Evolutionary conservation across 2,888 invertebrate genomes (phyloP), one percentile per base, ranked within the genome.

Genomic region (Conomelus anceps): DNA sequence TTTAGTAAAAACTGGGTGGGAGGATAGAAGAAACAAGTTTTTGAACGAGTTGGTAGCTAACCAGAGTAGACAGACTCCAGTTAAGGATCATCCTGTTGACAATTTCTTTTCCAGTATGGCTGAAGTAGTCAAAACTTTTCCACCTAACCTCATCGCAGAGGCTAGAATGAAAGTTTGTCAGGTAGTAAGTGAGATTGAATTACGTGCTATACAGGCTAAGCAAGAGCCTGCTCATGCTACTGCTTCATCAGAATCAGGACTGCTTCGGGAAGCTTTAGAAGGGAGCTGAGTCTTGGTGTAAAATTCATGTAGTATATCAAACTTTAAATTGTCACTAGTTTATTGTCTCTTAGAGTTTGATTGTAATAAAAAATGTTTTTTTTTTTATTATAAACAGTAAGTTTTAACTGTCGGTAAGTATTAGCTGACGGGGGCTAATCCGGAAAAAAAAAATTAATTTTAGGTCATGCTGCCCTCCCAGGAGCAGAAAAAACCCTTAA

Each of bases 101-200:
- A 87, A 26, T 26, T 87, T 87, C 20, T 87, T 87, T 29, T 87
- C 87, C 26, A 87, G 29, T 87, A 87, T 87, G 87, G 87, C 87
- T 24, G 87, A 87, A 24, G 29, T 87, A 22, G 23, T 87, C 4
- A 87, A 87, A 26, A 34, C 24, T n/a, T 87, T 87, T 24, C 87
- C 87, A 87, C 87, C 87, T 20, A 20, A 24, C 29, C 87, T 87
- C 22, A 87, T 87, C n/a, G 87, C 87, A 9, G 26, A 87, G 29
- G 87, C 87, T 20, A 17, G 87, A 34, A 24, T 87, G 23, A 87
- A 34, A 87, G 87, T 87, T 87, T 87, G 87, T 22, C 87, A 87
- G 29, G 17, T 87, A 87, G 87, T 87, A 4, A 87, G 22, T n/a
- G 87, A 87, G 22, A 11, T 87, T n/a, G 87, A 87, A 87, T 22